Percentiles rank a stretch among this genome's conserved stretches.
phyloP scores from a whole-genome alignment of 1,140 invertebrate genomes.

The Sinonovacula constricta region DNA sequence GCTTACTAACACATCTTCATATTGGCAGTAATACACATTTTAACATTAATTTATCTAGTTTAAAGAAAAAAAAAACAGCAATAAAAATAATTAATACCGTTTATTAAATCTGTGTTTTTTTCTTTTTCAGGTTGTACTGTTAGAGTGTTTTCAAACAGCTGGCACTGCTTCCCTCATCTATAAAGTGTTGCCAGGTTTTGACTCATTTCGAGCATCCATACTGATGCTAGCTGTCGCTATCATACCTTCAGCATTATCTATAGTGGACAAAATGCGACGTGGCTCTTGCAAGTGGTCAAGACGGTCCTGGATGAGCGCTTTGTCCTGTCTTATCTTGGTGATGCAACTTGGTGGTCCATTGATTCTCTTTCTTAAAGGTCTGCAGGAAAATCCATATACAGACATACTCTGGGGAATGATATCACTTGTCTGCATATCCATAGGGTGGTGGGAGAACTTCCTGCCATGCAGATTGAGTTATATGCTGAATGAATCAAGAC shows the following conservation, averaged over 20 bases:
- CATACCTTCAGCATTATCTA: neutral
- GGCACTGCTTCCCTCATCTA: slow-evolving; percentile 57
- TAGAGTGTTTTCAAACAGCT: slow-evolving; percentile 55
- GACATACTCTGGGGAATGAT: slow-evolving; percentile 14
- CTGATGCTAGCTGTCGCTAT: slow-evolving; percentile 43
- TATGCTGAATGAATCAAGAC: neutral
- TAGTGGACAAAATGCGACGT: too few relatives aligned
- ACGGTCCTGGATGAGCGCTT: too few relatives aligned
- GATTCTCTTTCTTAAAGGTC: neutral
- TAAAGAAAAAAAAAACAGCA: too few relatives aligned
- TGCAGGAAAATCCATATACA: neutral
- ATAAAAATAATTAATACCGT: too few relatives aligned
- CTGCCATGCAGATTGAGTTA: slow-evolving; percentile 81
- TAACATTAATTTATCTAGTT: too few relatives aligned
- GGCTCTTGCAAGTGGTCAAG: too few relatives aligned
- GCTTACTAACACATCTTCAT: too few relatives aligned
- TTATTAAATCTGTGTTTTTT: too few relatives aligned
- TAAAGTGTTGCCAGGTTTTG: slow-evolving; percentile 52
- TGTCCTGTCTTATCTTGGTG: neutral
- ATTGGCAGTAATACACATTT: too few relatives aligned
- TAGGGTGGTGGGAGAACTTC: slow-evolving; percentile 99
- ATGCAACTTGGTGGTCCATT: slow-evolving; percentile 10
- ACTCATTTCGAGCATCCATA: slow-evolving; percentile 42
- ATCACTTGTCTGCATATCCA: slow-evolving; percentile 82
- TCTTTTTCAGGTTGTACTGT: slow-evolving; percentile 53